Evolutionary conservation across 23 tunicate species (phyloP).

Genomic region (Halocynthia aurantium): DNA sequence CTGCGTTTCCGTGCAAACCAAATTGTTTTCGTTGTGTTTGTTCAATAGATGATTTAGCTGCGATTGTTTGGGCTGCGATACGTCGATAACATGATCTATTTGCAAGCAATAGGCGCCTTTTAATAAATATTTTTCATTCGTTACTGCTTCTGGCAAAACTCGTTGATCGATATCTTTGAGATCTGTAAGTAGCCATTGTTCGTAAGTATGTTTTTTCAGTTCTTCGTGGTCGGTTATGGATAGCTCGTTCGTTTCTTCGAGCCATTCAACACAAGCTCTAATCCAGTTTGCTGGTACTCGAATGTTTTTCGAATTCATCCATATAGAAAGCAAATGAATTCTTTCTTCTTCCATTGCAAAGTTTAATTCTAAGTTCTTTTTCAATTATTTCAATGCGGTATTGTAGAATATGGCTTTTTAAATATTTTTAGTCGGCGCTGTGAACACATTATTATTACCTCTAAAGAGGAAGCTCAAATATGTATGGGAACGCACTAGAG

Average conservation of each 20-base stretch:
- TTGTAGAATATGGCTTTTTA: too few species aligned
- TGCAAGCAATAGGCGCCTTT: conserved; percentile 75
- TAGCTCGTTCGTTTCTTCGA: conserved; percentile 23
- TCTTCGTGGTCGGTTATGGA: too few species aligned
- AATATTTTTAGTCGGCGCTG: too few species aligned
- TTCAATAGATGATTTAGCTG: conserved; percentile 45
- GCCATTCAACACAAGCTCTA: conserved; percentile 70
- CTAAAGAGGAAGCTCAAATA: too few species aligned
- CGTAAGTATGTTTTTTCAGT: conserved; percentile 44
- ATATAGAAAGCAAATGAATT: neutral
- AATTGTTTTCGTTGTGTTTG: conserved; percentile 40
- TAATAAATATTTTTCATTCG: conserved; percentile 37
- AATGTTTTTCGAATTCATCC: conserved; percentile 34
- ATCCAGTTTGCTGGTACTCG: conserved; percentile 67
- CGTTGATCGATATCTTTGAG: conserved; percentile 30
- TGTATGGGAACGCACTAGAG: too few species aligned
- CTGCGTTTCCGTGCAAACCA: conserved; percentile 61
- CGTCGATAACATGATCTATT: conserved; percentile 47
- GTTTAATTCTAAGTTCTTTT: too few species aligned
- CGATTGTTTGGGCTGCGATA: conserved; percentile 45
- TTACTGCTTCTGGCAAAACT: conserved; percentile 39
- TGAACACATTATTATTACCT: too few species aligned
- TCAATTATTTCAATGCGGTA: too few species aligned
- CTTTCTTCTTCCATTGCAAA: too few species aligned
- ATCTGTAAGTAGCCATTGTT: conserved; percentile 85